Evolutionary conservation across 2,888 invertebrate species (phyloP), one percentile per base, ranked within the genome.

Genomic region (Calameuta idolon): DNA sequence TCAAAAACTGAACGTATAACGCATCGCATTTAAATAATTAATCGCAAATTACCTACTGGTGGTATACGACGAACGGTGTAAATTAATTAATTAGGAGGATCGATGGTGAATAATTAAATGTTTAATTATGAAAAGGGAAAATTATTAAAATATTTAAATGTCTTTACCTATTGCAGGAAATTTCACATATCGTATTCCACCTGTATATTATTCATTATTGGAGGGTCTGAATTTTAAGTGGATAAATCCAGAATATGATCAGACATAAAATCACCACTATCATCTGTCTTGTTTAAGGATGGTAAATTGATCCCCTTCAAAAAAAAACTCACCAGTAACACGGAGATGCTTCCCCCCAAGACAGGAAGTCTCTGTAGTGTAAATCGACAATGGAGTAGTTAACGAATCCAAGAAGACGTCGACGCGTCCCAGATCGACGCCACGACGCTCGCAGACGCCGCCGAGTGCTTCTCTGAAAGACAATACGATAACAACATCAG

Each of bases 291-390:
- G 9, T 55, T 55, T 55, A 55, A 55, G 55, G 23, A 1, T 5
- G 23, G 5, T 9, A 55, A 55, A 55, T 55, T 23, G 5, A 23
- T 2, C 9, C 9, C 23, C 23, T 9, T 9, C 1, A 15, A 55
- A 40, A 15, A 40, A 40, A 75, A 82, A 86, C 92, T 92, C 89
- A 94, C 95, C 93, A 93, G 93, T 93, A 85, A 95, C 93, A 87
- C 94, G 92, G 79, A 95, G 92, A 85, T 94, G 94, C 87, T 94
- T 94, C 5, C 95, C 95, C 69, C 94, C 95, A 30, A 95, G 92
- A 87, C 93, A 93, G 74, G 94, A 94, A 30, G 95, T 94, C 87
- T 95, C 95, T 82, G 93, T 93, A 37, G 92, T 92, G 81, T 93
- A 92, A 84, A 94, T 91, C 35, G 94, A 93, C 82, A 95, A 91